Percentiles rank a stretch among this genome's conserved stretches.
Evolutionary conservation across 2,797 vertebrate species (phyloP).

Genomic region (Karalla daura): DNA sequence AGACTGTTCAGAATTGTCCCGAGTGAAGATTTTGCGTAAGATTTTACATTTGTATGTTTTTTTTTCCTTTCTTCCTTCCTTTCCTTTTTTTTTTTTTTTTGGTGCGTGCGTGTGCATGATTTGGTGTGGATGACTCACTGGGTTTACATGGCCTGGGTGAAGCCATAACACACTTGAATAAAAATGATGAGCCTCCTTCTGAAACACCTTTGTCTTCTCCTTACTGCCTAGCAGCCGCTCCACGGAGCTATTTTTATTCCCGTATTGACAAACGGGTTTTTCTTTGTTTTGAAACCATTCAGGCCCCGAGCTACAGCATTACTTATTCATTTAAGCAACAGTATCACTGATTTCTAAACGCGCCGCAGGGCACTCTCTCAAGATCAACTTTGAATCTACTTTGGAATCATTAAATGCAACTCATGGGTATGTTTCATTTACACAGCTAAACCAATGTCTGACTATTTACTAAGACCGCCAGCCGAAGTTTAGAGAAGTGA

Average conservation of each 20-base stretch:
- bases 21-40: constrained; percentile 66
- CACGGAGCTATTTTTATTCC: not conserved
- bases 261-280: not conserved
- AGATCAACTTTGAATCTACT: constrained; percentile 12
- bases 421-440: constrained; percentile 7
- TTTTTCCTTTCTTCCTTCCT: constrained; percentile 20
- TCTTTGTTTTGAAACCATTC: not conserved
- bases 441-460: constrained; percentile 15
- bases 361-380: not conserved
- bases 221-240: constrained; percentile 2
- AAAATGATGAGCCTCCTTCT: constrained; percentile 81
- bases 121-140: constrained; percentile 79
- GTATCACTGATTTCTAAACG: constrained; percentile 4
- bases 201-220: constrained; percentile 58
- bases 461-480: not conserved
- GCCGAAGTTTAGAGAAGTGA: not conserved
- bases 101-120: constrained; percentile 79
- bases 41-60: constrained; percentile 71
- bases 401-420: not conserved
- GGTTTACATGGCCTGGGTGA: constrained; percentile 72
- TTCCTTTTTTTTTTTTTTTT: constrained; percentile 20
- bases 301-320: not conserved
- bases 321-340: constrained; percentile 20
- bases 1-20: constrained; percentile 48
- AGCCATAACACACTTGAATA: constrained; percentile 83